A percentile compares a stretch with the other conserved stretches of the same genome.
Evolutionary conservation across 2,113 vertebrate genomes (phyloP).

Genomic region (Procavia capensis): DNA sequence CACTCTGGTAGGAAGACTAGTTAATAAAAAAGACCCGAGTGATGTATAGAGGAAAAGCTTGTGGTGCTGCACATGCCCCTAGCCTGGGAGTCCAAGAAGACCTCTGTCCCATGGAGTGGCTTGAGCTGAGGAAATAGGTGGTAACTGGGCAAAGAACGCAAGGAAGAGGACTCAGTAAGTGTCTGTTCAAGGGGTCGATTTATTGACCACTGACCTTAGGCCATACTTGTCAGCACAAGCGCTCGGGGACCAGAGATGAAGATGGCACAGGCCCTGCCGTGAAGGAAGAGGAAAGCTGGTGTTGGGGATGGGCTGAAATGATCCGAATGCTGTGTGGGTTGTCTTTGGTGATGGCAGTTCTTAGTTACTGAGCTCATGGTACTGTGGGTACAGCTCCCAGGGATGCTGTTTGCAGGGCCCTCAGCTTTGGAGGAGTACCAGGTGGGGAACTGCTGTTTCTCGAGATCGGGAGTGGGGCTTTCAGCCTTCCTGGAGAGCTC

Average conservation of each 20-base stretch:
- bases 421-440: no score
- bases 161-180: neutral
- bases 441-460: neutral
- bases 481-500: neutral
- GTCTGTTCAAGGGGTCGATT: neutral
- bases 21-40: neutral
- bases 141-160: neutral
- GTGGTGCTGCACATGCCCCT: rapidly evolving
- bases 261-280: neutral
- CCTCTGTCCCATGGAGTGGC: neutral
- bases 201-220: neutral
- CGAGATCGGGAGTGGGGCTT: neutral
- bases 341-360: neutral
- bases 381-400: neutral
- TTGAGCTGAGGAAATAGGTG: neutral
- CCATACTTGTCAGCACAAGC: neutral
- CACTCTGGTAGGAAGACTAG: neutral
- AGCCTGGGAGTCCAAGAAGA: neutral
- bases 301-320: neutral
- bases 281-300: neutral
- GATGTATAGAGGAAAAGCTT: neutral
- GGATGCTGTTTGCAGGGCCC: neutral
- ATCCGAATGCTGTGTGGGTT: neutral
- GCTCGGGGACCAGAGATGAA: neutral
- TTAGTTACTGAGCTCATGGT: neutral